These are phyloP conservation scores for Cherax destructor DNA, from an alignment of 1,140 invertebrate genomes.

Conservation along the genomic window DNA sequence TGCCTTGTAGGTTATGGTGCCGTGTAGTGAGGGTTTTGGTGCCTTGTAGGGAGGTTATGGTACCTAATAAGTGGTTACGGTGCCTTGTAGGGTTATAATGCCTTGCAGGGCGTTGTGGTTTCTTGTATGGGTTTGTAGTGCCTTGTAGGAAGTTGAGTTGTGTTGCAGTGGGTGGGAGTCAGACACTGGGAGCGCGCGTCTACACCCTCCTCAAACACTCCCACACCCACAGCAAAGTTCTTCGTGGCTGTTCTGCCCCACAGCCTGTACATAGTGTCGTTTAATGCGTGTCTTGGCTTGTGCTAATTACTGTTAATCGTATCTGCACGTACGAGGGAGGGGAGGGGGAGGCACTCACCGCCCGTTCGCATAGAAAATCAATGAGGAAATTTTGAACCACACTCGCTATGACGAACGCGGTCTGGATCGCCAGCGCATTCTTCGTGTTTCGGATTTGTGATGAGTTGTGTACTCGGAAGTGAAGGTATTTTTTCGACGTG, in stretches of 20 bases:
- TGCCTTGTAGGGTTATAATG: too few relatives aligned
- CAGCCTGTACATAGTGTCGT: neutral
- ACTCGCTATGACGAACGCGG: neutral
- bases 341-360: neutral
- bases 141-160: too few relatives aligned
- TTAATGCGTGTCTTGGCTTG: constrained; percentile 20
- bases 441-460: neutral
- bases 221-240: neutral
- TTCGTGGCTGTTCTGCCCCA: neutral
- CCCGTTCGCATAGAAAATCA: constrained; percentile 27
- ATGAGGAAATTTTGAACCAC: neutral
- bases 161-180: too few relatives aligned
- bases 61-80: too few relatives aligned
- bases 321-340: constrained; percentile 42
- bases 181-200: too few relatives aligned
- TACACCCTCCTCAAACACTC: neutral
- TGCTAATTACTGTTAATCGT: constrained; percentile 57
- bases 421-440: neutral
- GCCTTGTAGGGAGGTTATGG: too few relatives aligned
- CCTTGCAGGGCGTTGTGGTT: too few relatives aligned
- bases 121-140: too few relatives aligned
- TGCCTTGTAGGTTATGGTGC: too few relatives aligned
- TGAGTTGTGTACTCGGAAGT: neutral
- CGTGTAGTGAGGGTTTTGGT: too few relatives aligned
- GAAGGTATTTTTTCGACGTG: neutral